Base-by-base conservation (phyloP, 2,888 invertebrate genomes). In the Stratiomys singularior region DNA sequence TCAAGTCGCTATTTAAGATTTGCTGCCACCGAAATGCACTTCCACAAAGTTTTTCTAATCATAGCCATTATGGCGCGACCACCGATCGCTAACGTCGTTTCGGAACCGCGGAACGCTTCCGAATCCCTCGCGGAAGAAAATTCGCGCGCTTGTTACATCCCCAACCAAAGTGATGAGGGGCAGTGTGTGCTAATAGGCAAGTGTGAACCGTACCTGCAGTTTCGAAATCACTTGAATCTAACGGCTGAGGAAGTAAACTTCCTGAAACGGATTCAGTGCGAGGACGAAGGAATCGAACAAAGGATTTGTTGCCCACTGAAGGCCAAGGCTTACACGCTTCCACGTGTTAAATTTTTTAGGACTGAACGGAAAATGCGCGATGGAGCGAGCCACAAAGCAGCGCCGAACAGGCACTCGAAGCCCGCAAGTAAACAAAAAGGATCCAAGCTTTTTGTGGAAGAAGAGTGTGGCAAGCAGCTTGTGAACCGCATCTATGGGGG, bases 401-500 rank as follows among this genome's bases (percentile, higher is more conserved):
- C 21, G 18, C 30, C 37, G 1, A 58, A 37, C 9, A 52, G 11
- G 1, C 30, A 74, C 2, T 7, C 13, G 15, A 58, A 37, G 23
- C 5, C 37, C 37, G n/a, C 46, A 9, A 7, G 23, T 5, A 74
- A 23, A 37, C 13, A n/a, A 58, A 74, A 46, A 4, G 74, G 21
- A 37, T 4, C 25, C 11, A 15, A 23, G 13, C 4, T 25, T 1
- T 13, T 28, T 1, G 5, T 25, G 25, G 46, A 66, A 13, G 67
- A 86, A 60, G 86, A 88, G 72, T 92, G 92, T 80, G 92, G 92
- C 7, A 83, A 88, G 23, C 88, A 88, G 47, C 88, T 88, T 67
- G 89, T 88, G n/a, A 89, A 92, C 83, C 88, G 89, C 69, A 90
- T 92, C 69, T 90, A 89, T 80, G 91, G 91, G 66, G 92, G 92